These are phyloP conservation scores for Bubo blakistoni DNA, from an alignment of 2,113 vertebrate species.

Conservation along the genomic window DNA sequence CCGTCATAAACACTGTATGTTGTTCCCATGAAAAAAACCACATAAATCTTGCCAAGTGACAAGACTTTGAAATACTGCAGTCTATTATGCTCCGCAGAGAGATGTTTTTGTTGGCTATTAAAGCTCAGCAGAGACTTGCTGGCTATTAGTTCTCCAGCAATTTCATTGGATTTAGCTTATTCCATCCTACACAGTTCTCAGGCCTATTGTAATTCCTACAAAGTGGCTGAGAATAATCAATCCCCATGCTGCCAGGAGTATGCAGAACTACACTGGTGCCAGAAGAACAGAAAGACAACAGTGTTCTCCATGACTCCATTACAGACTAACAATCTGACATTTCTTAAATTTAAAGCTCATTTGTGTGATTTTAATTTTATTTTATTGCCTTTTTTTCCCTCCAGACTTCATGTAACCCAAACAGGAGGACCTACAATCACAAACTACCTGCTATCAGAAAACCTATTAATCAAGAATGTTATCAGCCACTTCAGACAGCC, in stretches of 20 bases:
- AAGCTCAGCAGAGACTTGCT: constrained; percentile 6
- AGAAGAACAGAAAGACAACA: neutral
- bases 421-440: neutral
- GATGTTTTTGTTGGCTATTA: constrained; percentile 31
- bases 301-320: neutral
- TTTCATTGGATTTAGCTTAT: constrained; percentile 16
- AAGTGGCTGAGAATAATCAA: neutral
- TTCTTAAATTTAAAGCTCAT: neutral
- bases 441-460: neutral
- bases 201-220: neutral
- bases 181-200: constrained; percentile 28
- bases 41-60: neutral
- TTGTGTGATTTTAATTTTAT: neutral
- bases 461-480: neutral
- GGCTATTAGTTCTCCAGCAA: neutral
- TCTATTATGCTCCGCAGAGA: neutral
- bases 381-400: neutral
- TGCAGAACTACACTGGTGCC: neutral
- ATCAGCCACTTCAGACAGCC: neutral
- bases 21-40: neutral
- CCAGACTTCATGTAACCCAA: neutral
- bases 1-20: neutral
- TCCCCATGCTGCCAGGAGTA: neutral
- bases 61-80: neutral
- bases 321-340: neutral